Conservation (phyloP, 2,113 vertebrate species). For the Campylomormyrus numenius region DNA sequence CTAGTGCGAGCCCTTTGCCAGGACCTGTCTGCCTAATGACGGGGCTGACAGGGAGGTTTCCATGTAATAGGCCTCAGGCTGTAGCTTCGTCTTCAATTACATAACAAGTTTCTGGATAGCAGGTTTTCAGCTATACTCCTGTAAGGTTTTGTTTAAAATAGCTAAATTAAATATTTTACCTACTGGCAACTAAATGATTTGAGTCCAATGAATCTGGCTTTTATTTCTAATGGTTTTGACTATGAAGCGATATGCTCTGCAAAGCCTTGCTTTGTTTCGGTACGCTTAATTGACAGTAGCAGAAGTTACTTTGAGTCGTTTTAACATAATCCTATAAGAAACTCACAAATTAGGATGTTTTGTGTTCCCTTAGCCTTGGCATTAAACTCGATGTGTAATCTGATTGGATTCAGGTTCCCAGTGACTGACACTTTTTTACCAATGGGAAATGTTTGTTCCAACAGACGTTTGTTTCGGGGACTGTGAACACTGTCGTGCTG, state of each 20-base stretch:
- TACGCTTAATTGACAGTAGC: neutral
- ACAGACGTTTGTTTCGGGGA: slow-evolving; percentile 81
- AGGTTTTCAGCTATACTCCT: neutral
- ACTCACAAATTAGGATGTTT: neutral
- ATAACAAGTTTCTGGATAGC: neutral
- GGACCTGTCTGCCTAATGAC: neutral
- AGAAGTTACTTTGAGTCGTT: neutral
- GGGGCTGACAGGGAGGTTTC: neutral
- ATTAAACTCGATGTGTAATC: neutral
- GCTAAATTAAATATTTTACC: neutral
- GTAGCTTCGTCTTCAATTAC: neutral
- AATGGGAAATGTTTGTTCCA: slow-evolving; percentile 9
- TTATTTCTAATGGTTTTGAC: neutral
- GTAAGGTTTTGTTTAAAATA: neutral
- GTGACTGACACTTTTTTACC: neutral
- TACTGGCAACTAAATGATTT: neutral
- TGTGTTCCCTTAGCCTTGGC: neutral
- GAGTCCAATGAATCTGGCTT: neutral
- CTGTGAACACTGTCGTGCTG: slow-evolving; percentile 74
- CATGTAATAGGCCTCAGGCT: neutral
- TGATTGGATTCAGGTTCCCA: neutral
- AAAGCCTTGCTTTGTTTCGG: neutral
- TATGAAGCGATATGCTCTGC: neutral
- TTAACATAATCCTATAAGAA: neutral
- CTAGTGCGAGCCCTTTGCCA: neutral